phyloP scores from a whole-genome alignment of 2,113 vertebrate species.

The Lycocorax pyrrhopterus region DNA sequence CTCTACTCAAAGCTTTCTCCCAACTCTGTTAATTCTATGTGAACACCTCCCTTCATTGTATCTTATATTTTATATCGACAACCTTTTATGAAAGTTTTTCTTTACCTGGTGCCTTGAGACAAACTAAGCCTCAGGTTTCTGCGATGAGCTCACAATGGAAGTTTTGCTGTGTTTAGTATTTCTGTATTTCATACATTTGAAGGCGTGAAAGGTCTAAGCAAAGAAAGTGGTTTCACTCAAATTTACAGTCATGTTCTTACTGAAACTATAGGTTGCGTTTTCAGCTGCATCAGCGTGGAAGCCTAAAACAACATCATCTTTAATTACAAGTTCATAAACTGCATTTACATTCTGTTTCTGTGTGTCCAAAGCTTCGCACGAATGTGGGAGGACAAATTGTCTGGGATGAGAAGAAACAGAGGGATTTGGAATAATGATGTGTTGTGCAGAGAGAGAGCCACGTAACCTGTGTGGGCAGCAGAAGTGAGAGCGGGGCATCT shows the following conservation, averaged over 20 bases:
- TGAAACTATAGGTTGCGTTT: constrained; percentile 34
- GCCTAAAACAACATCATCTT: constrained; percentile 33
- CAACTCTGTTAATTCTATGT: not conserved
- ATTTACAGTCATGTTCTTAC: constrained; percentile 36
- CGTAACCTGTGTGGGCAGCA: not conserved
- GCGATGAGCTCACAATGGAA: not conserved
- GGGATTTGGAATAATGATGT: not conserved
- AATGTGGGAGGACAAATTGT: constrained; percentile 19
- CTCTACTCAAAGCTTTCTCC: not conserved
- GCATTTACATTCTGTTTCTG: constrained; percentile 55
- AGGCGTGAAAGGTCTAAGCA: constrained; percentile 30
- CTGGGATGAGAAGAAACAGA: constrained; percentile 6
- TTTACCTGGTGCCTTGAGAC: not conserved
- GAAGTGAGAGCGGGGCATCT: not conserved
- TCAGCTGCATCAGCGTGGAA: constrained; percentile 4
- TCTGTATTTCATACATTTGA: constrained; percentile 48
- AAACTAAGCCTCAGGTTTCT: not conserved
- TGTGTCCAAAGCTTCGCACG: not conserved
- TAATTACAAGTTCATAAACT: constrained; percentile 37
- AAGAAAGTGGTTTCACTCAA: constrained; percentile 42
- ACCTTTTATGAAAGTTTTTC: not conserved
- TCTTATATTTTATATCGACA: constrained; percentile 8
- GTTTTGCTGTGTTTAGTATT: constrained; percentile 13
- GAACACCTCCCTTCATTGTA: not conserved
- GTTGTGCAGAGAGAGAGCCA: not conserved